Percentiles rank a stretch among this genome's conserved stretches.
These are phyloP conservation scores for Pungitius pungitius DNA, from an alignment of 2,113 vertebrate genomes.

Conservation along the genomic window DNA sequence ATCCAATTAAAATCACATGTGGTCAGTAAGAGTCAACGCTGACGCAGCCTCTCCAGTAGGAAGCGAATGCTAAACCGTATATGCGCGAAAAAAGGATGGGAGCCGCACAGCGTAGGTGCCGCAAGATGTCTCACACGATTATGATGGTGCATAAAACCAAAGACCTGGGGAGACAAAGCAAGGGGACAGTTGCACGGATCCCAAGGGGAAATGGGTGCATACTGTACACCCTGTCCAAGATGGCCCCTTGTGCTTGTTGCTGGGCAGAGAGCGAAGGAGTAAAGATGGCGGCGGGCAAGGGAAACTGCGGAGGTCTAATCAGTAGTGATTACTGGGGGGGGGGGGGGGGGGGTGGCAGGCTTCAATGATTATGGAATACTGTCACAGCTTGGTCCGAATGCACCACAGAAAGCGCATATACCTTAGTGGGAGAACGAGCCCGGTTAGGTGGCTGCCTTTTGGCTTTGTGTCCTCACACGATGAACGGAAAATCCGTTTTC, in stretches of 20 bases:
- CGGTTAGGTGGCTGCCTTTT: constrained; percentile 9
- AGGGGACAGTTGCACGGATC: constrained; percentile 38
- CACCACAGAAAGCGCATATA: background rate
- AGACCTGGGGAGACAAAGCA: constrained; percentile 59
- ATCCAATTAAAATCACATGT: constrained; percentile 79
- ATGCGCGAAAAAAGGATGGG: constrained; percentile 41
- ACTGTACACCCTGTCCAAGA: constrained; percentile 61
- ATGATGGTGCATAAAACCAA: constrained; percentile 71
- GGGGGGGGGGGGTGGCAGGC: constrained; percentile 68
- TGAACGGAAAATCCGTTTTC: constrained; percentile 21
- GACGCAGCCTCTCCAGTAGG: constrained; percentile 48
- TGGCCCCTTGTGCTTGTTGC: constrained; percentile 77
- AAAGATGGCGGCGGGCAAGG: constrained; percentile 73
- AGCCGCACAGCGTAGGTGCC: constrained; percentile 53
- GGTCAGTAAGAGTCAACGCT: constrained; percentile 59
- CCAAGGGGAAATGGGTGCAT: constrained; percentile 56
- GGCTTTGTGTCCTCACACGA: constrained; percentile 21
- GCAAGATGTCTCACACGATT: constrained; percentile 70
- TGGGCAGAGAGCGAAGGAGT: constrained; percentile 76
- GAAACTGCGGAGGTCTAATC: constrained; percentile 71
- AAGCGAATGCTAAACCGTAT: constrained; percentile 15
- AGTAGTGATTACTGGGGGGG: constrained; percentile 66
- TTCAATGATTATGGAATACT: constrained; percentile 61
- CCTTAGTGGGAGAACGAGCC: constrained; percentile 1
- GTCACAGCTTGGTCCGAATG: constrained; percentile 39